Conservation (phyloP, 2,113 vertebrate genomes). For the Tetrao urogallus region DNA sequence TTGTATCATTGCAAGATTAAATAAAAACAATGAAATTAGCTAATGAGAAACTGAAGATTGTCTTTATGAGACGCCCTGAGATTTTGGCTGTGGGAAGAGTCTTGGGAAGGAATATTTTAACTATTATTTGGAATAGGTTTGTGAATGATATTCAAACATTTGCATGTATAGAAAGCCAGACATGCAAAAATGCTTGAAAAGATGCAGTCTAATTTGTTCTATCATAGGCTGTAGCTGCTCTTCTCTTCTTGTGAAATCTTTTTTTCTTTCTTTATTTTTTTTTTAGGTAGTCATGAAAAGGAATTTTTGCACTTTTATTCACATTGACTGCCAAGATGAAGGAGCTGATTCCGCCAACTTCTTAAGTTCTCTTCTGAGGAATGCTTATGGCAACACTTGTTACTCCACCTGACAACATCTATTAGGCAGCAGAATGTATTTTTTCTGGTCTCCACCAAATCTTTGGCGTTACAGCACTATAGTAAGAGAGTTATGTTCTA, state of each 20-base stretch:
- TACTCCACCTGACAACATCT: not conserved
- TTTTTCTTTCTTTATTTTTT: not conserved
- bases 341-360: not conserved
- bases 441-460: not conserved
- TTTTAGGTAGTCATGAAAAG: not conserved
- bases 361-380: not conserved
- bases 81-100: not conserved
- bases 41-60: constrained; percentile 10
- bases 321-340: not conserved
- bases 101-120: not conserved
- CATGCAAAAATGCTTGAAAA: not conserved
- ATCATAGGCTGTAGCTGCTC: not conserved
- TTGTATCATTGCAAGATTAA: constrained; percentile 28
- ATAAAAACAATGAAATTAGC: constrained; percentile 20
- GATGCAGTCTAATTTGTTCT: not conserved
- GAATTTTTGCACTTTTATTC: not conserved
- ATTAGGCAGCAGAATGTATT: not conserved
- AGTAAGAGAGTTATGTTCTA: not conserved
- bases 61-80: not conserved
- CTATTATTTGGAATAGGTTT: not conserved
- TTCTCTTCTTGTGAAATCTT: not conserved
- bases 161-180: not conserved
- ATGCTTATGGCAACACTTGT: not conserved
- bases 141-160: not conserved
- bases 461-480: not conserved